phyloP scores from a whole-genome alignment of 2,888 invertebrate species.

The Arrhopalites spinosus region DNA sequence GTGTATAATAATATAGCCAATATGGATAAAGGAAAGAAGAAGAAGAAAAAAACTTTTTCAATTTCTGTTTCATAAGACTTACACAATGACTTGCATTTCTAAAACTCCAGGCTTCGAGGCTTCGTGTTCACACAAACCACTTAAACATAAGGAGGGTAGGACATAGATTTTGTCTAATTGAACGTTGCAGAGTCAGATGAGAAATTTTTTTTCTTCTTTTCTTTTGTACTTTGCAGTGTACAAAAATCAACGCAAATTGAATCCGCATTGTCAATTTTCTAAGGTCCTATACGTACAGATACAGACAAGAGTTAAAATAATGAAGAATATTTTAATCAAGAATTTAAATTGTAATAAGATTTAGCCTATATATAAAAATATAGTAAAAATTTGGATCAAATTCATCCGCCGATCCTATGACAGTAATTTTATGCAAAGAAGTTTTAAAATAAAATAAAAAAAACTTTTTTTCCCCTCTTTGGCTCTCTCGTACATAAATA shows the following conservation, averaged over 20 bases:
- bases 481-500: too few relatives aligned
- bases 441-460: too few relatives aligned
- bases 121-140: not conserved
- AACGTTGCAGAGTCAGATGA: not conserved
- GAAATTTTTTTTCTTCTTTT: not conserved
- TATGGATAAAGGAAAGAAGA: not conserved
- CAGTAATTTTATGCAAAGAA: too few relatives aligned
- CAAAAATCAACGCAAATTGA: not conserved
- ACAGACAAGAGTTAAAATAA: not conserved
- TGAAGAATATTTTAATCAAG: too few relatives aligned
- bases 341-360: too few relatives aligned
- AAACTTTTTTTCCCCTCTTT: too few relatives aligned
- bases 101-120: not conserved
- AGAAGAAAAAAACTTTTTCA: constrained; percentile 14
- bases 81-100: constrained; percentile 23
- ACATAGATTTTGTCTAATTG: not conserved
- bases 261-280: too few relatives aligned
- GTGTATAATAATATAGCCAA: not conserved
- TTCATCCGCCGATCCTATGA: too few relatives aligned
- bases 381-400: too few relatives aligned
- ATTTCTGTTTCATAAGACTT: constrained; percentile 11
- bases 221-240: too few relatives aligned
- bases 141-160: not conserved
- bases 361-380: too few relatives aligned
- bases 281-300: not conserved